Conservation (phyloP, 2,113 vertebrate genomes). For the Eublepharis macularius region DNA sequence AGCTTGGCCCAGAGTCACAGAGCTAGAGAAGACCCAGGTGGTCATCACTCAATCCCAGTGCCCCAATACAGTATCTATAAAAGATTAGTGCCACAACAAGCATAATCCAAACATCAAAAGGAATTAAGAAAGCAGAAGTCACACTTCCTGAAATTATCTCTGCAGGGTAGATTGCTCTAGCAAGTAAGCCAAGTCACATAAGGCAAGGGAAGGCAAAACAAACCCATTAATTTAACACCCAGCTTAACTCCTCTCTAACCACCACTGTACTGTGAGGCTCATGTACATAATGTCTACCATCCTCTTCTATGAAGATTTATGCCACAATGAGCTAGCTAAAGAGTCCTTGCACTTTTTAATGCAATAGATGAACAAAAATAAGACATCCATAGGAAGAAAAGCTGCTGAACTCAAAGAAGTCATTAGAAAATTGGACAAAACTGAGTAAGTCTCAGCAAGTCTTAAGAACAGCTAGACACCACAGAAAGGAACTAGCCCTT, state of each 20-base stretch:
- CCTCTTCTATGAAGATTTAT: neutral
- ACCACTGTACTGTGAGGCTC: too few relatives aligned
- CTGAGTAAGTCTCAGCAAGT: neutral
- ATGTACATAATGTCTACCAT: too few relatives aligned
- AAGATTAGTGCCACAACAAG: neutral
- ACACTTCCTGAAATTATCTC: too few relatives aligned
- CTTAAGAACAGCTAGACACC: neutral
- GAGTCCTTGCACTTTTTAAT: too few relatives aligned
- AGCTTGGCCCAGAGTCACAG: too few relatives aligned
- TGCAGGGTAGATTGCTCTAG: too few relatives aligned
- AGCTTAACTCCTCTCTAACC: too few relatives aligned
- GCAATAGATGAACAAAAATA: neutral
- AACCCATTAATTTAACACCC: too few relatives aligned
- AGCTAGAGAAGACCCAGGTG: neutral
- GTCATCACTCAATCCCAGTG: neutral
- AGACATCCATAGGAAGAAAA: neutral
- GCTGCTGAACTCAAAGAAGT: neutral
- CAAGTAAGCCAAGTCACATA: too few relatives aligned
- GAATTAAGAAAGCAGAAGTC: neutral
- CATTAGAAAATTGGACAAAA: neutral
- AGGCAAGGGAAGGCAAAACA: too few relatives aligned
- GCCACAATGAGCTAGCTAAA: neutral
- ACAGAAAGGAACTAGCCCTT: neutral
- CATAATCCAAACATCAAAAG: neutral
- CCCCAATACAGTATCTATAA: neutral